Evolutionary conservation across 92 coral and sea anemone genomes (phyloP), one percentile per base, ranked within the genome.

Genomic region (Bergia sp.): DNA sequence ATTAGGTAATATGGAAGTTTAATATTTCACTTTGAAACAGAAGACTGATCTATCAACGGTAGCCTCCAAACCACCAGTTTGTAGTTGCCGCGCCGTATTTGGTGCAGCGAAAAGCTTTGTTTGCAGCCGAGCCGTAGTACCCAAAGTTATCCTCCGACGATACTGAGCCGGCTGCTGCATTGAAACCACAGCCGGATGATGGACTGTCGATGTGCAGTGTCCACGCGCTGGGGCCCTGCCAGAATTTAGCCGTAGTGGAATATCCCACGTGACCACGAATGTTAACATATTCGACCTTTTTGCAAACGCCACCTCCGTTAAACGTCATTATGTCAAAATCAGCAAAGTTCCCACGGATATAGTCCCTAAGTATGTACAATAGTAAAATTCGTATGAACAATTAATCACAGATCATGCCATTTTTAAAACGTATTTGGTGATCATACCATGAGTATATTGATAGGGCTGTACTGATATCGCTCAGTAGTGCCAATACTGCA

Each of bases 331-430:
- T 66, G 45, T 91, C 91, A 71, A 92, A 86, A 8, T 81, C 93
- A 2, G 86, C 83, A 72, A 93, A 93, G 85, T 86, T 89, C 38
- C 92, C 95, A 47, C 95, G 90, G 82, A 91, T 89, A 85, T 93
- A 93, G 89, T 93, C 96, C 83, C 86, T 90, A 91, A 90, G 91
- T 10, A 39, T 38, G 3, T 20, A 66, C 20, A 73, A 38, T 12
- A 37, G 65, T 29, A 29, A 29, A 29, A 29, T 29, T 29, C 29
- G 29, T 29, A 29, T 29, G 29, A 29, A 29, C 29, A 29, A 29
- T 29, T 29, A 29, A 29, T 29, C 29, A 29, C 29, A 29, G 29
- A 29, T 29, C 29, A 29, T 29, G 29, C 29, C 29, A 29, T 29
- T 29, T 29, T 29, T 29, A 29, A 29, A 29, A 29, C 29, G 29